A percentile compares a stretch with the other conserved stretches of the same genome.
These are phyloP conservation scores for Colius striatus DNA, from an alignment of 2,113 vertebrate genomes.

Conservation along the genomic window DNA sequence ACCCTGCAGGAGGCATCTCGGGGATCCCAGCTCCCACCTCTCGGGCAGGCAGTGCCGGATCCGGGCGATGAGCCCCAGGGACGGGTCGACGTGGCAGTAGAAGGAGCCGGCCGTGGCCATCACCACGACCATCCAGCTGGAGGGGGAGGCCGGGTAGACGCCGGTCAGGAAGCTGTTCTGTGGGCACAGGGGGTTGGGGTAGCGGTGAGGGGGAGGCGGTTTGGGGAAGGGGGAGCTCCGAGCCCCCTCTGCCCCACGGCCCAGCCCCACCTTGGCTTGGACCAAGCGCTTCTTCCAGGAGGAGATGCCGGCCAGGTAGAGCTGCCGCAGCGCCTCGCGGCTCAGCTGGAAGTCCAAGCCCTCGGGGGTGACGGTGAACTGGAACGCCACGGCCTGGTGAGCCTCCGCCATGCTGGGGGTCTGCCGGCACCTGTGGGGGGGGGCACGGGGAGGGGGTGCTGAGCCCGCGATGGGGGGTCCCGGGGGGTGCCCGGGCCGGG, in stretches of 20 bases:
- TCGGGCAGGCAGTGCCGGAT: constrained; percentile 83
- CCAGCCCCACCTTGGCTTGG: constrained; percentile 84
- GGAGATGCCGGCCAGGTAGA: constrained; percentile 86
- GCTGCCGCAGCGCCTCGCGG: constrained; percentile 87
- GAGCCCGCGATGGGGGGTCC: too few species aligned
- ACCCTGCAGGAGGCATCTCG: too few species aligned
- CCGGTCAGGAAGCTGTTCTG: constrained; percentile 92
- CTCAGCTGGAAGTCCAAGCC: constrained; percentile 90
- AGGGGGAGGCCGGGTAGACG: constrained; percentile 94
- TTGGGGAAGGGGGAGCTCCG: accelerated
- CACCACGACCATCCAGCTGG: constrained; percentile 91
- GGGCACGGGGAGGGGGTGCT: too few species aligned
- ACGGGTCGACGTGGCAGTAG: constrained; percentile 85
- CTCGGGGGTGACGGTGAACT: constrained; percentile 94
- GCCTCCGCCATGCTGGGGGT: constrained; percentile 89
- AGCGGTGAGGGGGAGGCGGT: accelerated
- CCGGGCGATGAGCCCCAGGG: constrained; percentile 83
- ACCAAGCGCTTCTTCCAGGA: constrained; percentile 91
- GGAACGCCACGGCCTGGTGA: constrained; percentile 96
- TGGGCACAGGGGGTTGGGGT: neutral
- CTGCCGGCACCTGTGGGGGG: neutral
- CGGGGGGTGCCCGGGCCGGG: too few species aligned
- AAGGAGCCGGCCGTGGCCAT: constrained; percentile 86
- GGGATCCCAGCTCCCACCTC: constrained; percentile 73
- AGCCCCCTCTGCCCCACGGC: neutral